Evolutionary conservation across 2,888 invertebrate species (phyloP).

Genomic region (Sarcophaga subvicina): DNA sequence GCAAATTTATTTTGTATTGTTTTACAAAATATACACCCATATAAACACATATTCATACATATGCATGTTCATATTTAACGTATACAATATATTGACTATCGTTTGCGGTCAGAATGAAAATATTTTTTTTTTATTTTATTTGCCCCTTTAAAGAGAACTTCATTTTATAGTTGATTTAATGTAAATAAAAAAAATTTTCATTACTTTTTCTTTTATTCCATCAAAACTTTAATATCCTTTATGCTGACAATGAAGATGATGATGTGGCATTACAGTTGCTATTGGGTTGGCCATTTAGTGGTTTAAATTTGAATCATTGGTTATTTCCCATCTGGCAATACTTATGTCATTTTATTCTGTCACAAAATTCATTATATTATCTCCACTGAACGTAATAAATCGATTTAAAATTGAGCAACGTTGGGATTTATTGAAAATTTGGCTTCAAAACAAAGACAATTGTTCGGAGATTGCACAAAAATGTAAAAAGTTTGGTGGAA

Average conservation of each 20-base stretch:
- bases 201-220: neutral
- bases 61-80: neutral
- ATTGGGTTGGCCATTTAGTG: no score
- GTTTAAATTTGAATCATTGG: no score
- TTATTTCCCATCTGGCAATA: no score
- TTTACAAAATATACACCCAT: neutral
- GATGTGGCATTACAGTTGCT: no score
- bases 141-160: neutral
- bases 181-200: neutral
- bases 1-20: slow-evolving; percentile 22
- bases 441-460: no score
- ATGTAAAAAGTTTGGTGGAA: no score
- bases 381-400: no score
- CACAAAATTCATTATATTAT: no score
- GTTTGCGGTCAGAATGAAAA: slow-evolving; percentile 24
- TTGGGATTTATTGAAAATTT: no score
- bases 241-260: neutral
- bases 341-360: no score
- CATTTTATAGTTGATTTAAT: slow-evolving; percentile 8
- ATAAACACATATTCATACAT: neutral
- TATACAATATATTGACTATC: neutral
- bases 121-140: neutral
- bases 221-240: slow-evolving; percentile 16
- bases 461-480: no score
- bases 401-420: no score